Percentiles rank a stretch among this genome's conserved stretches.
These are phyloP conservation scores for Apteryx owenii DNA, from an alignment of 2,113 vertebrate species.

Conservation along the genomic window DNA sequence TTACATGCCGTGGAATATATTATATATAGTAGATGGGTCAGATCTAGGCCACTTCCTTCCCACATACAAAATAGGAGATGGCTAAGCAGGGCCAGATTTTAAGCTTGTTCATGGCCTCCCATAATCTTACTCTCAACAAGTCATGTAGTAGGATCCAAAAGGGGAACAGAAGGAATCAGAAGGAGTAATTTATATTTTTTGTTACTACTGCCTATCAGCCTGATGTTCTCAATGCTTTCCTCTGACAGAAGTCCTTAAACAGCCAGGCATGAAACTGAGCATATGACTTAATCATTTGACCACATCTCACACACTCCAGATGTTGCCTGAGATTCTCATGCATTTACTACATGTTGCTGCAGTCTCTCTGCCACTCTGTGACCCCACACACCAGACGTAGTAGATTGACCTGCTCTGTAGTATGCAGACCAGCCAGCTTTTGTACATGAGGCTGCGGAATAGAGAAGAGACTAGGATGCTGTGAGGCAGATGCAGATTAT, in stretches of 20 bases:
- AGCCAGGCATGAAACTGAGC: not conserved
- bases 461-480: not conserved
- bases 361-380: not conserved
- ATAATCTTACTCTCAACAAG: conserved; percentile 25
- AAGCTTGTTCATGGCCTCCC: not conserved
- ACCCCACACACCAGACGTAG: not conserved
- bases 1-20: conserved; percentile 40
- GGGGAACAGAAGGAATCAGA: not conserved
- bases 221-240: not conserved
- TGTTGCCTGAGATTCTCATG: not conserved
- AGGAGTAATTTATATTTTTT: not conserved
- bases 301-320: not conserved
- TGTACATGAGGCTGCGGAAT: not conserved
- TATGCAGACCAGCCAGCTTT: not conserved
- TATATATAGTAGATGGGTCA: conserved; percentile 62
- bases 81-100: conserved; percentile 35
- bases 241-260: conserved; percentile 17
- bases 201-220: not conserved
- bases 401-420: not conserved
- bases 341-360: not conserved
- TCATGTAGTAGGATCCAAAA: not conserved
- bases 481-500: not conserved
- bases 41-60: conserved; percentile 68
- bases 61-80: conserved; percentile 32
- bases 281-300: conserved; percentile 34